Evolutionary conservation across 2,888 invertebrate species (phyloP).

Genomic region (Gastracanthus pulcherrimus): DNA sequence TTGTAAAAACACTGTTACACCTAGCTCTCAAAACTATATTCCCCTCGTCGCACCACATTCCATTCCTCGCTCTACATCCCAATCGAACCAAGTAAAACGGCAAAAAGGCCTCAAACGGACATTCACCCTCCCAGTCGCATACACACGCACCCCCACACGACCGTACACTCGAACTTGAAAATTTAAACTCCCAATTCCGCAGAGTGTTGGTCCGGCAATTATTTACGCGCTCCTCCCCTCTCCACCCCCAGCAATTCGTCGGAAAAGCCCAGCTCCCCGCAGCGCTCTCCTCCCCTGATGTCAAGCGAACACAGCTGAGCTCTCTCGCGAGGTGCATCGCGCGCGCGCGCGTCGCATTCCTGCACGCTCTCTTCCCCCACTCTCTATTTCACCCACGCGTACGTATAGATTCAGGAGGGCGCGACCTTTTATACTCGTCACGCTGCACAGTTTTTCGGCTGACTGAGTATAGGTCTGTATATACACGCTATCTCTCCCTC

Average conservation of each 20-base stretch:
- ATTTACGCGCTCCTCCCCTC: not conserved
- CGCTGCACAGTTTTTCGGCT: constrained; percentile 21
- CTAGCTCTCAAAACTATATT: too few species aligned
- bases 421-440: constrained; percentile 28
- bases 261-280: not conserved
- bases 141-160: too few species aligned
- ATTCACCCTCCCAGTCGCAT: not conserved
- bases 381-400: not conserved
- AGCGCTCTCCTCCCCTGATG: not conserved
- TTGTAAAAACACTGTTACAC: too few species aligned
- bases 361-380: not conserved
- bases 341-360: not conserved
- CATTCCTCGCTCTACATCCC: too few species aligned
- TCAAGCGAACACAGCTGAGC: too few species aligned
- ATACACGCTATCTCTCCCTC: too few species aligned
- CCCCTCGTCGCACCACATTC: too few species aligned
- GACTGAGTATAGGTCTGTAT: too few species aligned
- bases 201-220: constrained; percentile 26
- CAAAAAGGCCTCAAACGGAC: too few species aligned
- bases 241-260: too few species aligned
- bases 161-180: constrained; percentile 24
- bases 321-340: not conserved
- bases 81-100: too few species aligned
- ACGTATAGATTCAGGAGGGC: not conserved
- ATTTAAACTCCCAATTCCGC: constrained; percentile 42